Evolutionary conservation across 2,113 vertebrate species (phyloP).

Genomic region (Ranitomeya variabilis): DNA sequence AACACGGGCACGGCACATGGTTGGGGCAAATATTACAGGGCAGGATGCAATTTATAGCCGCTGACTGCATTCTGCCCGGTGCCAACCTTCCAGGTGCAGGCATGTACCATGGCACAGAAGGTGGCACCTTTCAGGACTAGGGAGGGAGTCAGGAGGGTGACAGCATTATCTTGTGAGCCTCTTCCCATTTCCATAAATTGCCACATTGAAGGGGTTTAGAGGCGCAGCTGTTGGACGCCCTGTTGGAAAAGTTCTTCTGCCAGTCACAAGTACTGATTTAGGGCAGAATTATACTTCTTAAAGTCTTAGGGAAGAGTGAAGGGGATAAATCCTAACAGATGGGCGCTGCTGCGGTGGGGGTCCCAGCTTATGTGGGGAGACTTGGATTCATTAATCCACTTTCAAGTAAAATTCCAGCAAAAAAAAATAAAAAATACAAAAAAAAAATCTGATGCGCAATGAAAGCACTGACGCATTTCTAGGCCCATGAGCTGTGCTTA

Average conservation of each 20-base stretch:
- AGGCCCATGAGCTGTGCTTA: no score
- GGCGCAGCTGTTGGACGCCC: background rate
- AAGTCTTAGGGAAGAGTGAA: background rate
- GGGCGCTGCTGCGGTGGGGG: background rate
- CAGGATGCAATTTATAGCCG: background rate
- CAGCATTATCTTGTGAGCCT: background rate
- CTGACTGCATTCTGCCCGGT: background rate
- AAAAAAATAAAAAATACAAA: background rate
- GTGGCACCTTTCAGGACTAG: background rate
- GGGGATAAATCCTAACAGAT: background rate
- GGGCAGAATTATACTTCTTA: background rate
- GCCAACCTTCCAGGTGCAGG: background rate
- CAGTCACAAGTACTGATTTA: background rate
- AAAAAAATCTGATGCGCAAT: background rate
- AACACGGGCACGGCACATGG: background rate
- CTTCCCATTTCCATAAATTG: background rate
- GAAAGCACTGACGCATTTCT: background rate
- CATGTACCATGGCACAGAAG: background rate
- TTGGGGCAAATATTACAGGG: background rate
- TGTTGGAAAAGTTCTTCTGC: background rate
- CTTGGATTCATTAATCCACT: background rate
- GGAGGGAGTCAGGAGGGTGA: background rate
- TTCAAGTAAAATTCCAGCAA: background rate
- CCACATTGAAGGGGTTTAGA: background rate
- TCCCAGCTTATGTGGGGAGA: background rate